These are phyloP conservation scores for Vollenhovia emeryi DNA, from an alignment of 1,140 invertebrate genomes.

Conservation along the genomic window DNA sequence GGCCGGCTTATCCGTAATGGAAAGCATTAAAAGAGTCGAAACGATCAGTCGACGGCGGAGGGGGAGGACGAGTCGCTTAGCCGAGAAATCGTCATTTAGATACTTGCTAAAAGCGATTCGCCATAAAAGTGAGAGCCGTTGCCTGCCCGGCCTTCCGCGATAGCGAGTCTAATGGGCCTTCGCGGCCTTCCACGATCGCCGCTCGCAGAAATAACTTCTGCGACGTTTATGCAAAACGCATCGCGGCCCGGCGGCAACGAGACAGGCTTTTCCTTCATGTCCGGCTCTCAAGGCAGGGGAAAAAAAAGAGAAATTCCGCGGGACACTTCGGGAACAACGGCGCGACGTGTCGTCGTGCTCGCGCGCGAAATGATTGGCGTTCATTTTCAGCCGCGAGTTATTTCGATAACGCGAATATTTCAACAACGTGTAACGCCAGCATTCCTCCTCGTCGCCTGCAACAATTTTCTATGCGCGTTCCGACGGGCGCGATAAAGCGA, in stretches of 20 bases:
- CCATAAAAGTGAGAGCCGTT: conserved; percentile 81
- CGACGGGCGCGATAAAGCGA: background rate
- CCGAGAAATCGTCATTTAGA: conserved; percentile 82
- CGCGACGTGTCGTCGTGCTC: background rate
- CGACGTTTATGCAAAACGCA: conserved; percentile 65
- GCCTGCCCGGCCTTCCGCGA: conserved; percentile 65
- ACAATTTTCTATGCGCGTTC: conserved; percentile 6
- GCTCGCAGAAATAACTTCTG: conserved; percentile 50
- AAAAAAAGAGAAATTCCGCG: conserved; percentile 10
- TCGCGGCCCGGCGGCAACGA: background rate
- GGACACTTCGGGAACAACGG: background rate
- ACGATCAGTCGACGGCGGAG: conserved; percentile 44
- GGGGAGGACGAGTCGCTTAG: conserved; percentile 69
- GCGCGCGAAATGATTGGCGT: conserved; percentile 22
- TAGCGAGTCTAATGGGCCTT: conserved; percentile 78
- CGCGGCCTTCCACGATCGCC: conserved; percentile 10
- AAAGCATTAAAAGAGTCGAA: conserved; percentile 71
- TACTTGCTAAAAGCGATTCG: conserved; percentile 84
- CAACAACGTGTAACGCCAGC: background rate
- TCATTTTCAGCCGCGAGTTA: conserved; percentile 12
- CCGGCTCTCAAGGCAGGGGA: conserved; percentile 10
- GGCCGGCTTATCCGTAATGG: conserved; percentile 71
- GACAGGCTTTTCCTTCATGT: conserved; percentile 27
- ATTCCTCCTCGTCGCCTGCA: conserved; percentile 3
- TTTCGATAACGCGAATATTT: conserved; percentile 41